Base-by-base conservation (phyloP, 2,888 invertebrate genomes). In the Aradus depressus region DNA sequence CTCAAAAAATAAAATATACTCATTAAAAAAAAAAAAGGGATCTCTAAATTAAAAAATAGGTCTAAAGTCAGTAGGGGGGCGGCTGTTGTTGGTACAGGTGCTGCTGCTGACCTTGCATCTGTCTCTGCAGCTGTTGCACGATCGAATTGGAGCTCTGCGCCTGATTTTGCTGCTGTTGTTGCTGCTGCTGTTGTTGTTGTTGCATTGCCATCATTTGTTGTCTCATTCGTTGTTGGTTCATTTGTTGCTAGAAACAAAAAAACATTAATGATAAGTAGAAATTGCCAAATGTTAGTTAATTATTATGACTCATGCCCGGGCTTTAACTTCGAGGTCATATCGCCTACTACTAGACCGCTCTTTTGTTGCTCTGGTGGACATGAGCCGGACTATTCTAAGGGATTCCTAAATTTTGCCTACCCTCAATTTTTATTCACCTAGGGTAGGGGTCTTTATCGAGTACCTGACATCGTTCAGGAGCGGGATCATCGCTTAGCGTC, bases 151-250 rank as follows among this genome's bases (percentile, higher is more conserved):
- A 75, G 49, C 77, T 66, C 39, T 68, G 68, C 38, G 68, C 69
- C 41, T 68, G 72, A 14, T 66, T 67, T 34, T 76, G 73, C 38
- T 76, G 47, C 19, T 50, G 64, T 53, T 72, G 79, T 62, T 60
- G 60, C 25, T 73, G 72, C 62, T 77, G 76, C 64, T 75, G 76
- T 63, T 79, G 76, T 66, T 80, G 77, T 53, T 79, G 81, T 60
- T 81, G 81, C 72, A 80, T 75, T 22, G 74, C 74, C 60, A 83
- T 67, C 73, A 83, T 75, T 65, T 82, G 82, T 62, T 80, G 79
- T 23, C 80, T 72, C 72, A 81, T 78, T 53, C 80, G 50, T 37
- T 60, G 59, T 34, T 55, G 60, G 38, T 68, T 64, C 42, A 67
- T 64, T 59, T 69, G 73, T 60, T 72, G 70, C 28, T 52, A 45